Evolutionary conservation across 2,888 invertebrate genomes (phyloP).

Genomic region (Cheilosia urbana): DNA sequence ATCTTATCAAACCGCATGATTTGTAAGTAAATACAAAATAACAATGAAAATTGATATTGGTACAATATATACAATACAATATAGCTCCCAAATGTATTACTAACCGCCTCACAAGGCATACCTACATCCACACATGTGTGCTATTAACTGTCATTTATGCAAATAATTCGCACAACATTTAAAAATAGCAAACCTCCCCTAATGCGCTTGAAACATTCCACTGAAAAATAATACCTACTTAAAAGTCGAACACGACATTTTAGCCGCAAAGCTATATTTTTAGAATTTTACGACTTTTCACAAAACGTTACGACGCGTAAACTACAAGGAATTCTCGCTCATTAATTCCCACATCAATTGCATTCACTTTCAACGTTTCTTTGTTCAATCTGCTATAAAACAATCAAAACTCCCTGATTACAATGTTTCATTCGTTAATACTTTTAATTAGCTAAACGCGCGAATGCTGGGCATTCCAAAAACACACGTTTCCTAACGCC

Average conservation of each 20-base stretch:
- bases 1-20: too few relatives aligned
- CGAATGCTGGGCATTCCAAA: slow-evolving; percentile 48
- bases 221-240: background rate
- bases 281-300: slow-evolving; percentile 44
- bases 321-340: slow-evolving; percentile 29
- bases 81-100: too few relatives aligned
- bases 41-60: too few relatives aligned
- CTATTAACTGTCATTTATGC: too few relatives aligned
- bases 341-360: slow-evolving; percentile 4
- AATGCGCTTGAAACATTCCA: background rate
- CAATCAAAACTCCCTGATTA: slow-evolving; percentile 36
- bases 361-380: background rate
- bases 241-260: background rate
- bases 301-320: slow-evolving; percentile 42
- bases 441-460: slow-evolving; percentile 59
- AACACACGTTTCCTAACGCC: slow-evolving; percentile 43
- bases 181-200: too few relatives aligned
- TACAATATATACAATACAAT: too few relatives aligned
- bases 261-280: background rate
- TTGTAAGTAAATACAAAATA: too few relatives aligned
- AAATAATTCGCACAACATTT: too few relatives aligned
- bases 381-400: slow-evolving; percentile 31
- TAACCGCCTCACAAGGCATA: too few relatives aligned
- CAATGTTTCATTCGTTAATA: slow-evolving; percentile 33
- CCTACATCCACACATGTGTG: too few relatives aligned